Base-by-base conservation (phyloP, 2,888 invertebrate species). In the Erebia ligea region DNA sequence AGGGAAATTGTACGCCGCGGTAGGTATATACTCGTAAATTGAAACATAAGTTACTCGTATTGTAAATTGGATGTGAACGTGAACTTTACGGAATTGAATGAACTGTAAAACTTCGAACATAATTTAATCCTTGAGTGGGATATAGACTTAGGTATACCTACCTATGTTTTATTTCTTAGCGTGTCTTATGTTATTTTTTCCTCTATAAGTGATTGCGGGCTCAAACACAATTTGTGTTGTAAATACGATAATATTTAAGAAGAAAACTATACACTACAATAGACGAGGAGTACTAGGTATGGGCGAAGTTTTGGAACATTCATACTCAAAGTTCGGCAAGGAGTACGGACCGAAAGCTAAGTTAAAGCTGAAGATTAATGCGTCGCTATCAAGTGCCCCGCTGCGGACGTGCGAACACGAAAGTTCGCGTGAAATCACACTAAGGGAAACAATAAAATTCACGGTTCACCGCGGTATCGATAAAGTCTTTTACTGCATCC, bases 381-480 rank as follows among this genome's bases (percentile, higher is more conserved):
- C 82, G 79, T 77, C 76, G 79, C 79, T 80, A 80, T 79, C 77
- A 80, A 85, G 78, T 82, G 76, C 78, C 74, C 75, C 77, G 76
- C 79, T 76, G 80, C 79, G 79, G 82, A 84, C 81, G 84, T 84
- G 84, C 81, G 85, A 87, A 88, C 86, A 85, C 81, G 78, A 85
- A 89, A 88, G 82, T 88, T 89, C 82, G 82, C 77, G 80, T 80
- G 78, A 76, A 80, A 82, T 82, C 82, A 82, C 79, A 80, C 80
- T 74, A 81, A 81, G 82, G 88, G 85, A 87, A 89, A 87, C 89
- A 89, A 90, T 90, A 90, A 91, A 91, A 90, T 90, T 88, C 83
- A 89, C 89, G 87, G 87, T 83, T 87, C 65, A 59, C 40, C 58
- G 64, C 67, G 50, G 59, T 50, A 67, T 54, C 86, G 83, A 83